Base-by-base conservation (phyloP, 1,140 invertebrate species). In the Drosophila ercepeae region DNA sequence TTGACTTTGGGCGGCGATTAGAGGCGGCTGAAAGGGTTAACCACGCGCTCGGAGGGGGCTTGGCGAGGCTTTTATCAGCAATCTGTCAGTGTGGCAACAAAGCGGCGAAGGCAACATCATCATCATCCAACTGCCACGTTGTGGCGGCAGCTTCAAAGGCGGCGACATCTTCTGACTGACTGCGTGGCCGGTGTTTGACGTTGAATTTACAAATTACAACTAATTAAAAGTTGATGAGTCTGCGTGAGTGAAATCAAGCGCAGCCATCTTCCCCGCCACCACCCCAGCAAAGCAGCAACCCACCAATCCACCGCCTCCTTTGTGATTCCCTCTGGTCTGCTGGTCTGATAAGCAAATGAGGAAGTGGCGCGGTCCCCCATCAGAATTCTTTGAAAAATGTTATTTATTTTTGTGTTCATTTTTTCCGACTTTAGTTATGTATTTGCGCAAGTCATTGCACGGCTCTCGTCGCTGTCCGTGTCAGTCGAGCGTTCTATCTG, bases 131-230 rank as follows among this genome's bases (percentile, higher is more conserved):
- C 14, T 16, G 34, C 55, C 25, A 39, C 50, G 55, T 18, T 53
- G 39, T 54, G 18, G 67, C 81, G 81, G 72, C 73, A 53, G 65
- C 82, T 70, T 88, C 82, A 86, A 86, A 86, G 82, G 21, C 51
- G 23, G 42, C 48, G 50, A 42, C 58, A 59, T 41, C 49, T 61
- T 44, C 34, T 45, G 41, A 39, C 48, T 49, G 46, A 16, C 34
- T 78, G 61, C 57, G 76, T 65, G 82, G 76, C 41, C 78, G 78
- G 61, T 36, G 60, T 64, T 77, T 86, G 82, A 86, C 82, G 82
- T 88, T 88, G 70, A 88, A 89, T 88, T 82, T 78, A 88, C 82
- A 88, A 88, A 88, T 88, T 88, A 88, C 82, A 88, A 88, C 82
- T 88, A 88, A 88, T 88, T 88, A 88, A 88, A 88, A 88, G 78